Conservation (phyloP, 2,888 invertebrate species). For the Liposcelis brunnea region DNA sequence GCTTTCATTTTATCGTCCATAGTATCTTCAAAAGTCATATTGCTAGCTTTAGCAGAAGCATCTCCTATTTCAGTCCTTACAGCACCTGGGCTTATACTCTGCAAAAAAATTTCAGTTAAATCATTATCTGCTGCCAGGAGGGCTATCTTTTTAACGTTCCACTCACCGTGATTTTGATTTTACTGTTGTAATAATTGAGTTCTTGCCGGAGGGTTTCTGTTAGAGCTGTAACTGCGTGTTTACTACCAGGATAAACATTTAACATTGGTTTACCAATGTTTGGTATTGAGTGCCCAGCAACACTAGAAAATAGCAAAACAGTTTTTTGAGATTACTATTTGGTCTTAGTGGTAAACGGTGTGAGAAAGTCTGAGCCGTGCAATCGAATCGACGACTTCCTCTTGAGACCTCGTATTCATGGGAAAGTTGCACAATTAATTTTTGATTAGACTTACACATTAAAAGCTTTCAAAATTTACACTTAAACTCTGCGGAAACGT, state of each 20-base stretch:
- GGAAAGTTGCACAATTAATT: too few species aligned
- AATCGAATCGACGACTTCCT: too few species aligned
- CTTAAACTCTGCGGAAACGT: too few species aligned
- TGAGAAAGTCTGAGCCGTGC: too few species aligned
- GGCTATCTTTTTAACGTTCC: too few species aligned
- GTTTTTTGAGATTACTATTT: neutral
- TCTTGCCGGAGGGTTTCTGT: slow-evolving; percentile 33
- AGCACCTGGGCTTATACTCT: slow-evolving; percentile 4
- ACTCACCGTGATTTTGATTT: slow-evolving; percentile 30
- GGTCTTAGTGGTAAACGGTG: too few species aligned
- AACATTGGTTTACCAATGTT: slow-evolving; percentile 20
- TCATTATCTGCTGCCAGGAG: too few species aligned
- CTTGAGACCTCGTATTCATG: too few species aligned
- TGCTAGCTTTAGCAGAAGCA: neutral
- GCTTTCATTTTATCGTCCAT: neutral
- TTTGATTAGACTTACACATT: too few species aligned
- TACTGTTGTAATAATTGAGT: slow-evolving; percentile 27
- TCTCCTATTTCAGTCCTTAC: slow-evolving; percentile 4
- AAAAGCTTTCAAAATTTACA: too few species aligned
- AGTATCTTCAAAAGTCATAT: neutral
- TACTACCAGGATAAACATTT: slow-evolving; percentile 35
- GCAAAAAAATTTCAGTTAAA: too few species aligned
- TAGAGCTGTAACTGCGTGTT: slow-evolving; percentile 35
- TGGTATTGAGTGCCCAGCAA: slow-evolving; percentile 30
- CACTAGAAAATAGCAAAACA: too few species aligned